These are phyloP conservation scores for Diadophis punctatus DNA, from an alignment of 2,113 vertebrate genomes.

Conservation along the genomic window DNA sequence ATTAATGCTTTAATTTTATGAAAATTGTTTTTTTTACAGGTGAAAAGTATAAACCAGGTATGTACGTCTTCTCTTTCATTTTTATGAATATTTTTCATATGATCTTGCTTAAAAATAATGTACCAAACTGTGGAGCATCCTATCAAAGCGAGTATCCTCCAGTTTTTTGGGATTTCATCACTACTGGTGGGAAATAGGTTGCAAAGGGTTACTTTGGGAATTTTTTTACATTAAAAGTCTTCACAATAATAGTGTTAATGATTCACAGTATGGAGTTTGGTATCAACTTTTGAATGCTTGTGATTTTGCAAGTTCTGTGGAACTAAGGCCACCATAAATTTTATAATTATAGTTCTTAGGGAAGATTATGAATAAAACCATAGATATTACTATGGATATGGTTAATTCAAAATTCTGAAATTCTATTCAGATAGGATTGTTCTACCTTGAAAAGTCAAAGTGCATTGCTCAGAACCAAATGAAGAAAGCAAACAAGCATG, in stretches of 20 bases:
- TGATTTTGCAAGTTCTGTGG: neutral
- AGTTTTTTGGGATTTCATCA: neutral
- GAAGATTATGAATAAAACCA: neutral
- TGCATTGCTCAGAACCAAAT: neutral
- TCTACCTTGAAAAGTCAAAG: neutral
- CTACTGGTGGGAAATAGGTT: neutral
- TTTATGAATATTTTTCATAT: neutral
- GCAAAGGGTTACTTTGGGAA: neutral
- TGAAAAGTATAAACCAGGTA: neutral
- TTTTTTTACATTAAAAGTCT: neutral
- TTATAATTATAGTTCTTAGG: neutral
- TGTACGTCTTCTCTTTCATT: neutral
- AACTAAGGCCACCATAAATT: neutral
- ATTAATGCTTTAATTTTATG: neutral
- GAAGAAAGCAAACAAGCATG: neutral
- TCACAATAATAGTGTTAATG: neutral
- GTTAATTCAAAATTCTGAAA: neutral
- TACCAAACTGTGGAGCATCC: neutral
- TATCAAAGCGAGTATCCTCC: neutral
- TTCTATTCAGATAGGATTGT: neutral
- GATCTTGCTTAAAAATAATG: neutral
- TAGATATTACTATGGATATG: neutral
- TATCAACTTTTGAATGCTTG: neutral
- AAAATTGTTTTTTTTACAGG: neutral
- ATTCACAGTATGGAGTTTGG: neutral